Conservation (phyloP, 2,797 vertebrate genomes). For the Valencia hispanica region DNA sequence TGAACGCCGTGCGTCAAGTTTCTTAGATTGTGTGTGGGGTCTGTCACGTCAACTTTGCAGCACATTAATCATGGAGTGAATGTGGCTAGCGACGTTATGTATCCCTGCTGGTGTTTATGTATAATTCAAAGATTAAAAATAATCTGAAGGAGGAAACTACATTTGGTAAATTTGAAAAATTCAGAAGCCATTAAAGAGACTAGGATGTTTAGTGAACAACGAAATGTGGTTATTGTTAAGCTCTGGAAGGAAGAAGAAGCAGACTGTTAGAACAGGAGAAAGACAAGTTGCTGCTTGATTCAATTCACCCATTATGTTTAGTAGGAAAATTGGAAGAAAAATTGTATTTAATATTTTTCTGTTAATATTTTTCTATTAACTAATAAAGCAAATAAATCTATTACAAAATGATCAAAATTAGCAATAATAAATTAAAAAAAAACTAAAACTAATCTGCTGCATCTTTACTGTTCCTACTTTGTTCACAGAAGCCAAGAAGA, state of each 20-base stretch:
- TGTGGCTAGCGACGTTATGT: slow-evolving; percentile 57
- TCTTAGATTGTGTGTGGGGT: slow-evolving; percentile 65
- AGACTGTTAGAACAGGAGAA: slow-evolving; percentile 1
- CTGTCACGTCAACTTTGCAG: slow-evolving; percentile 65
- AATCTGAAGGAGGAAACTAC: slow-evolving; percentile 60
- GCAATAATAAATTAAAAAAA: no score
- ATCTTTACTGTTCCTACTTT: not conserved
- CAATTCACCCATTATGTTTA: not conserved
- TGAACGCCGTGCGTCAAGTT: slow-evolving; percentile 52
- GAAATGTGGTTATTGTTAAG: slow-evolving; percentile 6
- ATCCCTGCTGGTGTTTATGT: slow-evolving; percentile 56
- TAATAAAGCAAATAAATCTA: not conserved
- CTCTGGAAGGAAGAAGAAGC: not conserved
- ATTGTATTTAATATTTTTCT: not conserved
- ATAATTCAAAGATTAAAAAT: slow-evolving; percentile 68
- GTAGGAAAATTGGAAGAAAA: no score
- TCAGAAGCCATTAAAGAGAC: slow-evolving; percentile 51
- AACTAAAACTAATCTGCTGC: no score
- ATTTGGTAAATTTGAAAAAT: slow-evolving; percentile 56
- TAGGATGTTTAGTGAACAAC: slow-evolving; percentile 13
- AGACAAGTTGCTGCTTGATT: not conserved
- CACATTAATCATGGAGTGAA: slow-evolving; percentile 73
- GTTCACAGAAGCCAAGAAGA: not conserved
- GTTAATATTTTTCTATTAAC: not conserved
- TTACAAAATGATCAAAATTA: not conserved